Evolutionary conservation across 2,113 vertebrate genomes (phyloP), one percentile per base, ranked within the genome.

Genomic region (Clinocottus analis): DNA sequence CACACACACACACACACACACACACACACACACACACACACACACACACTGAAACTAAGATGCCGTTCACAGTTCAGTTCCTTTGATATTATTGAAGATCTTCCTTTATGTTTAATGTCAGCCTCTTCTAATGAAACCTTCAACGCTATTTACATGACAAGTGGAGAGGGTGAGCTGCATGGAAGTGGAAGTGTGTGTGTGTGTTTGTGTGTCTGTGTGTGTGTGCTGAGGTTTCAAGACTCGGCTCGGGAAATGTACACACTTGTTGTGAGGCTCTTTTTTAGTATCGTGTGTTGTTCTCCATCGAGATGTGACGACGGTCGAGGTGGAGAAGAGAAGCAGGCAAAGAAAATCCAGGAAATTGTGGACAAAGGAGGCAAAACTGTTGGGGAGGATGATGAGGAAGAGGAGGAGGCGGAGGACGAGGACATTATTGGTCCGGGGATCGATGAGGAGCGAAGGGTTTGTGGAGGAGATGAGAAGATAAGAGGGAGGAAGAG

Each of bases 361-460:
- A 29, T 11, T 55, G 49, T n/a, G 19, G 5, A 35, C 0, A 13
- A 41, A 47, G 4, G 25, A 75, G 12, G 8, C 21, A 31, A 43
- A 79, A 25, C 29, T 59, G n/a, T 25, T 9, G 59, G 0, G 0
- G 53, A 13, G 14, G 5, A 75, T 45, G 35, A 73, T 37, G 55
- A 80, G 19, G 59, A 79, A 67, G 43, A 77, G 3, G 66, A 80
- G 64, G 33, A n/a, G n/a, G n/a, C 33, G 71, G 75, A 77, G 55
- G 53, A 65, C 11, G 49, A 43, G 41, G 39, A 77, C 51, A 61
- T 78, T 63, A 75, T 65, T 66, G 61, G 64, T 58, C 51, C 23
- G 1, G 45, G 71, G 69, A 66, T 67, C 25, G 16, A 86, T 86
- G 43, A 63, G 55, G 14, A 72, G 60, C 43, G 5, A 1, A 4